Evolutionary conservation across 2,797 vertebrate species (phyloP).

Genomic region (Leuciscus waleckii): DNA sequence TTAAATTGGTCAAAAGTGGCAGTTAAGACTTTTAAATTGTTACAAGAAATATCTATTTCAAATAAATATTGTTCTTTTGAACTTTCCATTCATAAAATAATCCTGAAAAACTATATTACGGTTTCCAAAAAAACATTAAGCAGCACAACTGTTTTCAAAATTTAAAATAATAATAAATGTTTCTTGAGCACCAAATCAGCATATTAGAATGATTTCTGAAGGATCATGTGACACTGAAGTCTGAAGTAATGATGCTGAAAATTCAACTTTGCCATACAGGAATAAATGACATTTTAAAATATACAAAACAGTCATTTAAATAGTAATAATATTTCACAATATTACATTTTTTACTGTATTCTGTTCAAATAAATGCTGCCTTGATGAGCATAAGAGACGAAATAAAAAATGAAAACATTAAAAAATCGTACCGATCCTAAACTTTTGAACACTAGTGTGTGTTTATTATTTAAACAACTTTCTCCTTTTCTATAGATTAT

Average conservation of each 20-base stretch:
- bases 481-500: constrained; percentile 80
- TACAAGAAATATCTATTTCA: too few species aligned
- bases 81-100: neutral
- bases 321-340: neutral
- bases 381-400: neutral
- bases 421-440: neutral
- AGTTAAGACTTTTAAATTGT: neutral
- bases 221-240: neutral
- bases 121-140: neutral
- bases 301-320: neutral
- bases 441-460: neutral
- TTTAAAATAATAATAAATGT: neutral
- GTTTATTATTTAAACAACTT: neutral
- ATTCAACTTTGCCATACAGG: neutral
- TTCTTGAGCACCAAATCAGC: neutral
- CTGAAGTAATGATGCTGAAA: neutral
- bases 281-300: neutral
- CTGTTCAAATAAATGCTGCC: neutral
- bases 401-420: neutral
- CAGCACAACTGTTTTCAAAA: neutral
- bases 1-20: neutral
- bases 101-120: neutral
- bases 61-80: too few species aligned
- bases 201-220: neutral
- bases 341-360: neutral